These are phyloP conservation scores for Geococcyx californianus DNA, from an alignment of 2,113 vertebrate genomes.

Conservation along the genomic window DNA sequence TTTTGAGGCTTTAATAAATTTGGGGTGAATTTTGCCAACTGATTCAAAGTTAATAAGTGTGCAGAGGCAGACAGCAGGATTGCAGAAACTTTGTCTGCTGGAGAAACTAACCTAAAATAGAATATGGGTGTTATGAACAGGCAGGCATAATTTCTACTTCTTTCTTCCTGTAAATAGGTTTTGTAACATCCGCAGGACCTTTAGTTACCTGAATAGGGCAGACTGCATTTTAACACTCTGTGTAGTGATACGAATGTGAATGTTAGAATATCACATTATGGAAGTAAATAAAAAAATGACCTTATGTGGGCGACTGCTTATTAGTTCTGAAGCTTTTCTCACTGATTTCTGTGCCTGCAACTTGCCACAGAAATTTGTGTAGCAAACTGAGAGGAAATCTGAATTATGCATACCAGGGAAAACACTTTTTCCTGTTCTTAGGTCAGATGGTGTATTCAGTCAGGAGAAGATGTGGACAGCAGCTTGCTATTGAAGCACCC, in stretches of 20 bases:
- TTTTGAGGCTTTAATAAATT: background rate
- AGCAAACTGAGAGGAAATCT: background rate
- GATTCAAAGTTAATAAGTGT: background rate
- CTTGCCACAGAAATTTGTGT: background rate
- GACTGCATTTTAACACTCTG: background rate
- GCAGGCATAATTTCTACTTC: background rate
- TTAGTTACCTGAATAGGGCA: background rate
- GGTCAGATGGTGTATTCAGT: slow-evolving; percentile 99
- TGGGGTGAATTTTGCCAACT: background rate
- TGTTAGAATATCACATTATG: background rate
- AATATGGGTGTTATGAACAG: background rate
- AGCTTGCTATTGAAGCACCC: slow-evolving; percentile 92
- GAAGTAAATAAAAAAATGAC: background rate
- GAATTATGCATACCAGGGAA: background rate
- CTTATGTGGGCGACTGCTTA: background rate
- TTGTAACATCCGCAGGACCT: background rate
- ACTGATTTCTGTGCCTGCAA: background rate
- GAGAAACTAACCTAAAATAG: background rate
- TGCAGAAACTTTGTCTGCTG: background rate
- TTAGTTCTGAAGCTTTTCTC: background rate
- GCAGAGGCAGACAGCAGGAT: background rate
- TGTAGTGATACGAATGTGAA: background rate
- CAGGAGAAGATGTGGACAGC: slow-evolving; percentile 90
- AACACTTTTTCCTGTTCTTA: slow-evolving; percentile 54
- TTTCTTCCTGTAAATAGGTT: background rate